Percentiles rank a stretch among this genome's conserved stretches.
Conservation (phyloP, 2,113 vertebrate species). For the Pardalotus punctatus region DNA sequence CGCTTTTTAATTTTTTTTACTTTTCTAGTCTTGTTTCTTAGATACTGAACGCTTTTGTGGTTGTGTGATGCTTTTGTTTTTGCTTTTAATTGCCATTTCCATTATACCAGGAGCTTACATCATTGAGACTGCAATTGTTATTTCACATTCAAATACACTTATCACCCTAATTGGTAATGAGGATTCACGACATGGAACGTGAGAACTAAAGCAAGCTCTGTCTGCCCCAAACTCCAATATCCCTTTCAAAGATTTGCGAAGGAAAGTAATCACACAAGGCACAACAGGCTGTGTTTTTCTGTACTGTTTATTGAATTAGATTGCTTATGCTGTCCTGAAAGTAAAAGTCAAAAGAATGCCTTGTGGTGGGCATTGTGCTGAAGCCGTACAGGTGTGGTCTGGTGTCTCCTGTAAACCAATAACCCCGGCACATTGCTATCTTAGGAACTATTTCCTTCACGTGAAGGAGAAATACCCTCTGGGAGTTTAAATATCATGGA, state of each 20-base stretch:
- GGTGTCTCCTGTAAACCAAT: background rate
- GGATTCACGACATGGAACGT: background rate
- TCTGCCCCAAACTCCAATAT: background rate
- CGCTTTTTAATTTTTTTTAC: background rate
- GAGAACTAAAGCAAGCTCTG: background rate
- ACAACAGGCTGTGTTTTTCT: background rate
- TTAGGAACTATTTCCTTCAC: background rate
- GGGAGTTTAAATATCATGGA: background rate
- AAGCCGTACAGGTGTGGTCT: background rate
- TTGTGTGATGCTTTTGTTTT: background rate
- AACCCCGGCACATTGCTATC: background rate
- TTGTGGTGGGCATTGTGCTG: background rate
- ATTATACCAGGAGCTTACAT: background rate
- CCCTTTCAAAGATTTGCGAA: background rate
- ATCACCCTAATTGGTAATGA: constrained; percentile 21
- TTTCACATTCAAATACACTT: constrained; percentile 31
- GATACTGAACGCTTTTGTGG: background rate
- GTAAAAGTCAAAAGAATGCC: background rate
- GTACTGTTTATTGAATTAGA: background rate
- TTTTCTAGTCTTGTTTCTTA: background rate
- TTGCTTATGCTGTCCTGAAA: background rate
- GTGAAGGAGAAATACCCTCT: background rate
- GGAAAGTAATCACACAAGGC: background rate
- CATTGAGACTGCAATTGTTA: background rate
- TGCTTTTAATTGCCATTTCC: background rate